A percentile compares a stretch with the other conserved stretches of the same genome.
Evolutionary conservation across 2,797 vertebrate species (phyloP).

Genomic region (Anguilla megastoma): DNA sequence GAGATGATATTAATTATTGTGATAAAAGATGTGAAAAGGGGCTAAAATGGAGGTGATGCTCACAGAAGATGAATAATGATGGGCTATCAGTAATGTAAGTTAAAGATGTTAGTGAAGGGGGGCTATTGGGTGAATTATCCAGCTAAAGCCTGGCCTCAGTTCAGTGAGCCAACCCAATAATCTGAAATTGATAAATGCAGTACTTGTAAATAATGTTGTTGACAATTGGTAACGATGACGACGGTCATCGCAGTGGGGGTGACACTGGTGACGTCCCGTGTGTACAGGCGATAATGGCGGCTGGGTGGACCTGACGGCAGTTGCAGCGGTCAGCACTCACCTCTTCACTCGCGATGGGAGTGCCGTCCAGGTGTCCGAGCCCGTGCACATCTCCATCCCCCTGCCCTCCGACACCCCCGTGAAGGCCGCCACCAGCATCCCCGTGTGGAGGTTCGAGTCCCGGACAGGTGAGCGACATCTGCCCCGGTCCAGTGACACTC

Average conservation of each 20-base stretch:
- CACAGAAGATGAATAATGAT: background rate
- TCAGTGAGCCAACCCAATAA: too few species aligned
- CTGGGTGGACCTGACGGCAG: conserved; percentile 84
- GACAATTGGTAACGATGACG: background rate
- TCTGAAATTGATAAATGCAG: too few species aligned
- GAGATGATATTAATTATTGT: too few species aligned
- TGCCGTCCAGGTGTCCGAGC: conserved; percentile 75
- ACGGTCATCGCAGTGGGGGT: background rate
- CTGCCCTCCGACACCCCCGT: conserved; percentile 69
- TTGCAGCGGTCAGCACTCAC: conserved; percentile 87
- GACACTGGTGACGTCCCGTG: background rate
- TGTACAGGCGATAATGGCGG: conserved; percentile 75
- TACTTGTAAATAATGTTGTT: too few species aligned
- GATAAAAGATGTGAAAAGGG: too few species aligned
- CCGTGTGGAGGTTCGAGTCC: conserved; percentile 77
- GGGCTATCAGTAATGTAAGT: background rate
- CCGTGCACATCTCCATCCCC: conserved; percentile 76
- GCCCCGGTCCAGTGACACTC: background rate
- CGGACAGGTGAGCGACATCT: conserved; percentile 67
- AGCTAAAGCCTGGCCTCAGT: too few species aligned
- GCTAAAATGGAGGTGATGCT: background rate
- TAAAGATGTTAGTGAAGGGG: too few species aligned
- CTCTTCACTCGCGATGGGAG: conserved; percentile 84
- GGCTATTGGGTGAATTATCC: too few species aligned
- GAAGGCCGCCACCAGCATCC: conserved; percentile 67